Conservation (phyloP, 2,888 invertebrate genomes). For the Cosmorhoe ocellata region DNA sequence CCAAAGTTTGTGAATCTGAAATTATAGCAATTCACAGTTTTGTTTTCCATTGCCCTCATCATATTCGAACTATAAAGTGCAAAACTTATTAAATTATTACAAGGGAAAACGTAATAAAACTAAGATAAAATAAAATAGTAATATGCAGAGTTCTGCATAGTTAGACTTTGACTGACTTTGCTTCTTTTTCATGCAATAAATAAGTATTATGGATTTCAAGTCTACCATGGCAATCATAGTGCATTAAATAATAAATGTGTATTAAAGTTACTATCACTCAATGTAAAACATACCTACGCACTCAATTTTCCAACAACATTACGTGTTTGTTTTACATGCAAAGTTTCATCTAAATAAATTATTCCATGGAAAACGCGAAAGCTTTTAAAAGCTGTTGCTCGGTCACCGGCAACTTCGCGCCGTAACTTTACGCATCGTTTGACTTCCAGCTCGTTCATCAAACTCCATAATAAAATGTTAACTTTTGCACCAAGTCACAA, state of each 20-base stretch:
- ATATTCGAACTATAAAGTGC: constrained; percentile 32
- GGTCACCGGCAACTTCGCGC: constrained; percentile 22
- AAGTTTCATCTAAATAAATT: constrained; percentile 17
- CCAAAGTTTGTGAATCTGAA: constrained; percentile 38
- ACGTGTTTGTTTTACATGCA: constrained; percentile 10
- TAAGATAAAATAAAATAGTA: too few species aligned
- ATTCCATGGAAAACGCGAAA: constrained; percentile 19
- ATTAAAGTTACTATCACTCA: not conserved
- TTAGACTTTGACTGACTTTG: too few species aligned
- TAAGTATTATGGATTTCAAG: too few species aligned
- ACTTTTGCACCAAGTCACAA: constrained; percentile 8
- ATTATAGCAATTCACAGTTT: constrained; percentile 33
- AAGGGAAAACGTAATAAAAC: too few species aligned
- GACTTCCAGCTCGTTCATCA: constrained; percentile 26
- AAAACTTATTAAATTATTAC: constrained; percentile 3
- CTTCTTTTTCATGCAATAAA: too few species aligned
- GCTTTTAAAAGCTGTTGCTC: constrained; percentile 31
- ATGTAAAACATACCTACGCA: constrained; percentile 1
- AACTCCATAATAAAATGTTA: constrained; percentile 25
- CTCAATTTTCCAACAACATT: not conserved
- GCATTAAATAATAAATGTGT: too few species aligned
- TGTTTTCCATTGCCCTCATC: constrained; percentile 37
- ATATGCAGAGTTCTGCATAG: too few species aligned
- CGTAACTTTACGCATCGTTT: constrained; percentile 29
- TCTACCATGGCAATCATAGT: too few species aligned